phyloP scores from a whole-genome alignment of 2,888 invertebrate species.

The Acleris holmiana region DNA sequence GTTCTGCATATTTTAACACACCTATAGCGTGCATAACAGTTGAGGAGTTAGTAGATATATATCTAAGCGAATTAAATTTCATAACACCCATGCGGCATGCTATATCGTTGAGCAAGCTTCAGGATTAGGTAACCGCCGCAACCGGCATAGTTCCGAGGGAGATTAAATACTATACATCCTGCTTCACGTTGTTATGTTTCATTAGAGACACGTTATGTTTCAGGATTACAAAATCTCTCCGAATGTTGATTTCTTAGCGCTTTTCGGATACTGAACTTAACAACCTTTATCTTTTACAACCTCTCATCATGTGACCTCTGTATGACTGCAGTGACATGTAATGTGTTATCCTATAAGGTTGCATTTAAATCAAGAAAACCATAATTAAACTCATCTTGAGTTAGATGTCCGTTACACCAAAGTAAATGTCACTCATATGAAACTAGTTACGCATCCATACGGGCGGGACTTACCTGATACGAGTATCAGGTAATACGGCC shows the following conservation, averaged over 20 bases:
- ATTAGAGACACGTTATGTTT: conserved; percentile 45
- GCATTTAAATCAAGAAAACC: not conserved
- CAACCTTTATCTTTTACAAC: not conserved
- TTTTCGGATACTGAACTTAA: not conserved
- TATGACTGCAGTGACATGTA: not conserved
- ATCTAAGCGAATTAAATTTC: conserved; percentile 54
- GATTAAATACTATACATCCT: conserved; percentile 61
- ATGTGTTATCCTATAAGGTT: not conserved
- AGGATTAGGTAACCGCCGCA: conserved; percentile 66
- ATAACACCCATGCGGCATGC: conserved; percentile 53
- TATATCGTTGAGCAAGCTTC: conserved; percentile 62
- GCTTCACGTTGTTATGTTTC: conserved; percentile 56
- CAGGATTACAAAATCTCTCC: conserved; percentile 42
- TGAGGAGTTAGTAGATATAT: conserved; percentile 26
- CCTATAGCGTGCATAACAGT: not conserved
- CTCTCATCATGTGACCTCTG: too few relatives aligned
- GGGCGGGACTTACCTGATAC: too few relatives aligned
- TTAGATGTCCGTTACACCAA: too few relatives aligned
- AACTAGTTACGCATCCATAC: too few relatives aligned
- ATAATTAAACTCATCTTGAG: not conserved
- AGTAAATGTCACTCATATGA: too few relatives aligned
- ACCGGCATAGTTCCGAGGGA: conserved; percentile 70
- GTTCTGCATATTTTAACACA: too few relatives aligned
- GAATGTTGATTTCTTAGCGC: not conserved
- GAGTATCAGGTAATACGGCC: too few relatives aligned